A percentile compares a stretch with the other conserved stretches of the same genome.
Evolutionary conservation across 1,140 invertebrate genomes (phyloP).

Genomic region (Arion vulgaris): DNA sequence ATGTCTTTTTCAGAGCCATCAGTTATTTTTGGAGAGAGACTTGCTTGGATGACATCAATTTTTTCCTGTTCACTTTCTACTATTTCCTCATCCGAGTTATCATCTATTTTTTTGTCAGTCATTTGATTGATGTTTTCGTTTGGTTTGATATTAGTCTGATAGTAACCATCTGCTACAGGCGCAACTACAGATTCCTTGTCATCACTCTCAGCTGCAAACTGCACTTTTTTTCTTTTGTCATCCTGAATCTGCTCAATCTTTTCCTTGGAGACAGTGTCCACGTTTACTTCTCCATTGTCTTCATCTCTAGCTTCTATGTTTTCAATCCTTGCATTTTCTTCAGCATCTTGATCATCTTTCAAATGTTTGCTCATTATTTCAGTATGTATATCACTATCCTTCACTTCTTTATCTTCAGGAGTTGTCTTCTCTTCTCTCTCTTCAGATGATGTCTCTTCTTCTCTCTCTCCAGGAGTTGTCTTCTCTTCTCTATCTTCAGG

Average conservation of each 20-base stretch:
- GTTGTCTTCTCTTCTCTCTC: slow-evolving; percentile 14
- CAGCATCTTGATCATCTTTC: neutral
- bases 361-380: neutral
- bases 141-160: neutral
- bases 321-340: neutral
- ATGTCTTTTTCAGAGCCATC: neutral
- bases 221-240: slow-evolving; percentile 56
- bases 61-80: slow-evolving; percentile 3
- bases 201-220: slow-evolving; percentile 14
- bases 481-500: no score
- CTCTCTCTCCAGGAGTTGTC: no score
- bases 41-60: slow-evolving; percentile 10
- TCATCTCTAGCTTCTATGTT: neutral
- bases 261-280: neutral
- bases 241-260: slow-evolving; percentile 38
- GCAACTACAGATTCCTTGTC: neutral
- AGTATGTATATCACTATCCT: neutral
- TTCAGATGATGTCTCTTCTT: slow-evolving; percentile 16
- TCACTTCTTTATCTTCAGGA: neutral
- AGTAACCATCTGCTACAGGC: neutral
- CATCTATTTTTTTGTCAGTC: neutral
- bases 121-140: neutral
- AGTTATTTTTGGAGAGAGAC: neutral
- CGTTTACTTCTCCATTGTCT: neutral
- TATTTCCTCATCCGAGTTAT: neutral